Base-by-base conservation (phyloP, 2,113 vertebrate genomes). In the Corydoras maculifer region DNA sequence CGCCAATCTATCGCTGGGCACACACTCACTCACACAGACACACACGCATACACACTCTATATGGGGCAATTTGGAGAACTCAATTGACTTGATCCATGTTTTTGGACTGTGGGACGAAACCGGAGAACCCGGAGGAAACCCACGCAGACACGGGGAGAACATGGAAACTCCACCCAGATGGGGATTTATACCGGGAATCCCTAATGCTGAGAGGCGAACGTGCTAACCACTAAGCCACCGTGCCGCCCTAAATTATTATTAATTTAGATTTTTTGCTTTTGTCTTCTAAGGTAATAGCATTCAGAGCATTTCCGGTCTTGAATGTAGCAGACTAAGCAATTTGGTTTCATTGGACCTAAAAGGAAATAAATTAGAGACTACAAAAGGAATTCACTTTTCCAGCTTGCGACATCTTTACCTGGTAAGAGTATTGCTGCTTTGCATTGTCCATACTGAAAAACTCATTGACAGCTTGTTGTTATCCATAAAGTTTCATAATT, bases 311-410 rank as follows among this genome's bases (percentile, higher is more conserved):
- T 79, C 78, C 2, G 87, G 86, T 25, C 82, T 97, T 71, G 87
- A 91, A 62, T 85, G 83, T 0, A 18, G 77, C 7, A 86, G 77
- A 1, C 84, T 97, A 80, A 79, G 68, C 50, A 93, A 86, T 78
- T 78, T 98, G 79, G 85, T 91, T 29, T 91, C 86, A 15, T 75
- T 99, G 62, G 95, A 98, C 78, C 85, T 99, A 57, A 91, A 90
- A 78, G 90, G 88, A 75, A 97, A 97, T 80, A 68, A 63, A 3
- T 72, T 99, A 78, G 83, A 90, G 10, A 93, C 84, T 74, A 95
- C 91, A 25, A 68, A 83, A 62, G 94, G 92, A 60, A 86, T 99
- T 32, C 75, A 78, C 60, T 84, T 97, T n/a, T 90, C 93, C 32
- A 92, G 88, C 69, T 87, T 98, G 65, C 89, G 81, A 73, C 84